phyloP scores from a whole-genome alignment of 1,140 invertebrate genomes.

The Drosophila pachea region DNA sequence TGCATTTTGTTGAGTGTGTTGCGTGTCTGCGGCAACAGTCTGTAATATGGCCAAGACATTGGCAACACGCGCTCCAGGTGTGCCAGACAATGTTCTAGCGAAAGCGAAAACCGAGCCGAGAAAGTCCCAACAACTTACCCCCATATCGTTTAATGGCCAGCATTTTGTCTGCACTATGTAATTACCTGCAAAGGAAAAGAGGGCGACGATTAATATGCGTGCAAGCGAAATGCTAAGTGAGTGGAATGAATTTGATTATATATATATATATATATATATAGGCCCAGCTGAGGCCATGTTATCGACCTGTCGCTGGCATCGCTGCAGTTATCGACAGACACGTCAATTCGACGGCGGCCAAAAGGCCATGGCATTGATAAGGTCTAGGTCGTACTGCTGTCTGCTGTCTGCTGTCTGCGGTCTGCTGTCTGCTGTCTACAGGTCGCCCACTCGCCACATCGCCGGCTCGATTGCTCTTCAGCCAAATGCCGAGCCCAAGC shows the following conservation, averaged over 20 bases:
- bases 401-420: constrained; percentile 18
- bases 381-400: constrained; percentile 54
- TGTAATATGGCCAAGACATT: constrained; percentile 36
- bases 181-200: constrained; percentile 63
- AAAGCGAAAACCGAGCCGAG: constrained; percentile 34
- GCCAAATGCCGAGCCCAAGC: constrained; percentile 18
- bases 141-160: constrained; percentile 61
- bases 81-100: constrained; percentile 38
- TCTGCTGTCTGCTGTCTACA: constrained; percentile 18
- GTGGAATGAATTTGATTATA: not conserved
- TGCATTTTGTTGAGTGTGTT: constrained; percentile 43
- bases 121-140: constrained; percentile 53
- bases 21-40: constrained; percentile 45
- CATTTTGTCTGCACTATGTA: constrained; percentile 42
- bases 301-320: constrained; percentile 12
- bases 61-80: constrained; percentile 42
- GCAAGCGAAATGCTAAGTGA: not conserved
- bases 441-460: constrained; percentile 57
- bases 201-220: not conserved
- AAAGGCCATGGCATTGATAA: constrained; percentile 44
- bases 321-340: constrained; percentile 27
- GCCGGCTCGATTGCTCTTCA: too few relatives aligned
- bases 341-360: constrained; percentile 34
- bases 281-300: not conserved
- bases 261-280: too few relatives aligned